Base-by-base conservation (phyloP, 2,888 invertebrate genomes). In the Gymnosoma rotundatum region DNA sequence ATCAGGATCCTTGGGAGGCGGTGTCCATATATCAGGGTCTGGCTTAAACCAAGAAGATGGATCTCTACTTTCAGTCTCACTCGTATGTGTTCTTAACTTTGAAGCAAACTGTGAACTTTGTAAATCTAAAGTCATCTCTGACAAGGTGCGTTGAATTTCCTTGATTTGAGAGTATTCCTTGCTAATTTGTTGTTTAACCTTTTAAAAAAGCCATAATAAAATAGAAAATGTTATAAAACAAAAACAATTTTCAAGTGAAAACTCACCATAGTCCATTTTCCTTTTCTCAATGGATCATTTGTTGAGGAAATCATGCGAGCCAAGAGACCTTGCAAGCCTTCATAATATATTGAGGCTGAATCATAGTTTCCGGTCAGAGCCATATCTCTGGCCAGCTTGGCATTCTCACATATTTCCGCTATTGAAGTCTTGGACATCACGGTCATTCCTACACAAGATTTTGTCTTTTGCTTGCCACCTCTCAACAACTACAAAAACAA, bases 281-380 rank as follows among this genome's bases (percentile, higher is more conserved):
- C 96, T 92, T 96, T 97, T 86, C 97, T 94, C 81, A 95, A 94
- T 50, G 96, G 95, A 92, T 98, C 97, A 16, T 94, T 95, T 85
- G 97, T 96, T 72, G 95, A 95, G 42, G 94, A 94, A 60, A 98
- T 94, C 83, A 98, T 94, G 89, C 96, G 95, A 89, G 97, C 96
- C 88, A 99, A 96, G 94, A 98, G 97, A 92, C 98, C 97, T 80
- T 98, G 94, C 12, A 97, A 96, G 72, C 97, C 97, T 92, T 98
- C 97, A 91, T 98, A 98, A 93, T 98, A 98, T 80, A 98, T 97
- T 38, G 96, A 94, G 32, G 99, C 97, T 86, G 97, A 96, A 90
- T 99, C 98, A 91, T 99, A 99, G 93, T 98, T 98, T 25, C 99
- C 98, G 91, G 97, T 95, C 89, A 99, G 93, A 85, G 98, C 97